A percentile compares a stretch with the other conserved stretches of the same genome.
These are phyloP conservation scores for Axis porcinus DNA, from an alignment of 2,113 vertebrate genomes.

Conservation along the genomic window DNA sequence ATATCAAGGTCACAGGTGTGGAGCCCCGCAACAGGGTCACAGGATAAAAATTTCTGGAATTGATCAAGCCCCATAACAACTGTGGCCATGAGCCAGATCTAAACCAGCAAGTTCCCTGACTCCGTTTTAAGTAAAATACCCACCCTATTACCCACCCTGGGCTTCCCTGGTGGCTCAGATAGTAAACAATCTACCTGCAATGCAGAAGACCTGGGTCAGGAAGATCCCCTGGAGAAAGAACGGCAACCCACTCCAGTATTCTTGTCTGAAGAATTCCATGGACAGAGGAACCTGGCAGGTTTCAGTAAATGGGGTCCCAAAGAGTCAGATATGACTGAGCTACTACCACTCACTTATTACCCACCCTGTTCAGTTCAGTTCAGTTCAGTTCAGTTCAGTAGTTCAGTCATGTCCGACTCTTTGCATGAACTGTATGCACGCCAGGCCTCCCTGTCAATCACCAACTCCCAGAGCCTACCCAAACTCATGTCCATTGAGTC, in stretches of 20 bases:
- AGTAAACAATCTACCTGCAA: not conserved
- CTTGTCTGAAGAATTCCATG: not conserved
- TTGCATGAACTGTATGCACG: not conserved
- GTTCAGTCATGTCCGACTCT: not conserved
- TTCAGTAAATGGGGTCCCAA: not conserved
- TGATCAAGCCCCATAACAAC: not conserved
- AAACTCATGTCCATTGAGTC: not conserved
- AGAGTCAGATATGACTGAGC: not conserved
- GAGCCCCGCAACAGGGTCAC: not conserved
- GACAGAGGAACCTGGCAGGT: not conserved
- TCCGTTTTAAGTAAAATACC: rapidly evolving
- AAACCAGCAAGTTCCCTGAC: not conserved
- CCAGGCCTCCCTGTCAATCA: not conserved
- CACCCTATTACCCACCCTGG: not conserved
- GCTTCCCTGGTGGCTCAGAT: not conserved
- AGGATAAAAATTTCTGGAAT: not conserved
- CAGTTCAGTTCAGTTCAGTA: not conserved
- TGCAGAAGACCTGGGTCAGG: not conserved
- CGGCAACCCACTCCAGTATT: not conserved
- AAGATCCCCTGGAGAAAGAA: not conserved
- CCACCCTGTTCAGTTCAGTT: not conserved
- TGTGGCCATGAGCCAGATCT: not conserved
- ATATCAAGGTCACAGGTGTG: not conserved
- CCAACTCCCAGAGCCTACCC: not conserved
- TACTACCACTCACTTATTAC: not conserved